phyloP scores from a whole-genome alignment of 2,888 invertebrate genomes.

The Heliothis peltigera region DNA sequence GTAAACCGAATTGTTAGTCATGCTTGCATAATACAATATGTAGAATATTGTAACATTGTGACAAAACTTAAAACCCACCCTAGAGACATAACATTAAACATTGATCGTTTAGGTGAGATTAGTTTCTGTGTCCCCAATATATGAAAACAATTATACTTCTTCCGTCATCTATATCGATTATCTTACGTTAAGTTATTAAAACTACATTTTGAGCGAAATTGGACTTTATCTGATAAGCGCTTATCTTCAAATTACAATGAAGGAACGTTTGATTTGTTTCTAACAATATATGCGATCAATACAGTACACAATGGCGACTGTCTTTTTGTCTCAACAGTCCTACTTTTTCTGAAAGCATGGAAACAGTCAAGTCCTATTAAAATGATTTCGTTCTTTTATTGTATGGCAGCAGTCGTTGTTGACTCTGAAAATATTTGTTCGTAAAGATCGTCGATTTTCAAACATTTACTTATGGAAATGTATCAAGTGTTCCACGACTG shows the following conservation, averaged over 20 bases:
- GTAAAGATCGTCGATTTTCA: conserved; percentile 26
- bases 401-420: conserved; percentile 9
- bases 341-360: conserved; percentile 23
- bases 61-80: no score
- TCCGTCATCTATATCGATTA: neutral
- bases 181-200: neutral
- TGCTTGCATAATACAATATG: conserved; percentile 36
- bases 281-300: conserved; percentile 26
- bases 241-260: conserved; percentile 12
- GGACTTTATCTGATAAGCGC: neutral
- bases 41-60: no score
- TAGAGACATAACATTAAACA: neutral
- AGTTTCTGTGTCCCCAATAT: neutral
- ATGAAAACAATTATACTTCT: neutral
- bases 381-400: conserved; percentile 44
- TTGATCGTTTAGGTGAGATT: neutral
- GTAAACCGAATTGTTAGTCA: conserved; percentile 53
- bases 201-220: neutral
- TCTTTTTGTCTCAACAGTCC: conserved; percentile 19
- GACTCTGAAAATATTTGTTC: conserved; percentile 37
- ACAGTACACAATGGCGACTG: conserved; percentile 18
- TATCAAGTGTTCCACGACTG: conserved; percentile 12
- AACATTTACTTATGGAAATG: conserved; percentile 25
- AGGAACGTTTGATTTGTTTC: conserved; percentile 13
- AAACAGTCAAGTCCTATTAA: conserved; percentile 34